Percentiles rank a stretch among this genome's conserved stretches.
phyloP scores from a whole-genome alignment of 1,140 invertebrate species.

The Gryllus bimaculatus region DNA sequence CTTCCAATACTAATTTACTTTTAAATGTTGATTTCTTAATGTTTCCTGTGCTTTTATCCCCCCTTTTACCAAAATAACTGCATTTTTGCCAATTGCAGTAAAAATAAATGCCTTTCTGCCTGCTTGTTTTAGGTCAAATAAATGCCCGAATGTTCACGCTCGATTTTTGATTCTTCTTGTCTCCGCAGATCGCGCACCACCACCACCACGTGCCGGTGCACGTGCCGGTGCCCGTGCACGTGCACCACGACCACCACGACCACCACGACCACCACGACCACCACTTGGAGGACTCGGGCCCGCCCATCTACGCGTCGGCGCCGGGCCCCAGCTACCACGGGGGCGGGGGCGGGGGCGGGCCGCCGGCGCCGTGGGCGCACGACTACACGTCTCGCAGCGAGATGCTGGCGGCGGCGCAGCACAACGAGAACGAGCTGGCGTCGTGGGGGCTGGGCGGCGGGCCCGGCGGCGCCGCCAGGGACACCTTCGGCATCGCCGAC shows the following conservation, averaged over 20 bases:
- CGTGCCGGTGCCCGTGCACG: constrained; percentile 34
- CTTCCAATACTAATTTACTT: no score
- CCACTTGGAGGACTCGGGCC: not conserved
- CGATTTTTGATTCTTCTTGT: no score
- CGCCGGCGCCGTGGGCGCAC: no score
- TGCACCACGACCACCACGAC: constrained; percentile 17
- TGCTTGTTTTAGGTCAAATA: no score
- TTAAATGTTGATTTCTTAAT: no score
- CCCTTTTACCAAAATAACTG: no score
- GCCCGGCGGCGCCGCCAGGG: not conserved
- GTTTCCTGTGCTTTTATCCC: no score
- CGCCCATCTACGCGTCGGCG: not conserved
- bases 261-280: not conserved
- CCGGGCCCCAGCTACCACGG: not conserved
- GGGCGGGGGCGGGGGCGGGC: no score
- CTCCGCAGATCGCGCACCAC: constrained; percentile 41
- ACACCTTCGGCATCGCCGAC: not conserved
- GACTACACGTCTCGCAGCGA: constrained; percentile 12
- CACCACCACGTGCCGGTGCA: constrained; percentile 45
- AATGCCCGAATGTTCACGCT: no score
- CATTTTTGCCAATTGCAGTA: no score
- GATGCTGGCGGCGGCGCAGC: not conserved
- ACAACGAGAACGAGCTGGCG: constrained; percentile 18
- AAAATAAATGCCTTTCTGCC: no score
- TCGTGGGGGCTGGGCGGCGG: constrained; percentile 17